These are phyloP conservation scores for Psilopsiagon aurifrons DNA, from an alignment of 2,113 vertebrate species.

Conservation along the genomic window DNA sequence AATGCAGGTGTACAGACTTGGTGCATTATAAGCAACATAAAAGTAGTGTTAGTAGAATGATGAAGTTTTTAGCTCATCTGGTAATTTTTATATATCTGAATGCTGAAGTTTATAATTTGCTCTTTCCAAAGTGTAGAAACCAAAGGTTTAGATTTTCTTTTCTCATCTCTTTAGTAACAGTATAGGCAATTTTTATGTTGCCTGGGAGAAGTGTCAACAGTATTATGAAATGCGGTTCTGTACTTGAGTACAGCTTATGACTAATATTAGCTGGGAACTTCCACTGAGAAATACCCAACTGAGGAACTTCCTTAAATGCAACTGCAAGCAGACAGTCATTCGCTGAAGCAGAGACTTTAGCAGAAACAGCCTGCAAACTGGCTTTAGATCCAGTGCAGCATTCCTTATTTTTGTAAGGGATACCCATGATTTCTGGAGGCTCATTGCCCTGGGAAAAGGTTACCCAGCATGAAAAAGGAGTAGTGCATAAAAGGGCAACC, in stretches of 20 bases:
- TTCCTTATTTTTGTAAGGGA: not conserved
- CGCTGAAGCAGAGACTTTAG: conserved; percentile 44
- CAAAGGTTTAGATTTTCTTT: conserved; percentile 31
- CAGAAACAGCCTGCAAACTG: conserved; percentile 63
- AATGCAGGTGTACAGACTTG: not conserved
- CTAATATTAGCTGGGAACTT: conserved; percentile 77
- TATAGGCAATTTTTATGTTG: not conserved
- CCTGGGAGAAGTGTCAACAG: conserved; percentile 18
- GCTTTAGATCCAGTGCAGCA: not conserved
- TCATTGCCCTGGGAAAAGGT: not conserved
- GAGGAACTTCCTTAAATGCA: conserved; percentile 79
- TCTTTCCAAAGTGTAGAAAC: not conserved
- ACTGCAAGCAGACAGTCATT: conserved; percentile 40
- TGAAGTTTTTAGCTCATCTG: not conserved
- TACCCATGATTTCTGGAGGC: not conserved
- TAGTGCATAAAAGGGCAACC: not conserved
- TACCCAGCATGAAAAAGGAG: not conserved
- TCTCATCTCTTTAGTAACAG: conserved; percentile 31
- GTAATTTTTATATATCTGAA: not conserved
- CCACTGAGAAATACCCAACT: conserved; percentile 78
- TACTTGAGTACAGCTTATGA: conserved; percentile 46
- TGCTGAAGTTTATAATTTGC: not conserved
- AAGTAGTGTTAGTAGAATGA: not conserved
- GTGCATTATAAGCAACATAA: not conserved
- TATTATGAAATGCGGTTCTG: conserved; percentile 25